Base-by-base conservation (phyloP, 2,888 invertebrate species). In the Steinernema carpocapsae region DNA sequence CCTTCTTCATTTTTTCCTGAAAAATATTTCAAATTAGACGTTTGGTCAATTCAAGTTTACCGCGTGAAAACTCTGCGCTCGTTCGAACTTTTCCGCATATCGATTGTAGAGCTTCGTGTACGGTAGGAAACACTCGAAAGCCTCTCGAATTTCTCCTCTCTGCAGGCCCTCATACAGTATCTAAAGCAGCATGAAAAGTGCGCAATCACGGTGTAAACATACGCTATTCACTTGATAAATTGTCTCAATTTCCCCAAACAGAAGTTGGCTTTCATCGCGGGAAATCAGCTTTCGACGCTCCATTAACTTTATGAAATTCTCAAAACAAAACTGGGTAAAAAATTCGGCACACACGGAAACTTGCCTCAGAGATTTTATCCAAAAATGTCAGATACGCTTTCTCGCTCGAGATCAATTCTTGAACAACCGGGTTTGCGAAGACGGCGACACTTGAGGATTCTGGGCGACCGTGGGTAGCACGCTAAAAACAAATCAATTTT, bases 201-300 rank as follows among this genome's bases (percentile, higher is more conserved):
- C 19, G 19, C 2, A 19, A 17, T 48, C 48, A 17, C 17, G 4
- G 48, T 2, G 3, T 19, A 48, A 48, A 6, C 2, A 24, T 26
- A 56, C 56, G 14, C 26, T 32, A 19, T 64, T 64, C 7, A 64
- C 29, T 14, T 37, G 24, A 29, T 64, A 37, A 17, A 64, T 64
- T 32, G 64, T 17, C 19, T 64, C 64, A 64, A 64, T 29, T 64
- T 64, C 64, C 6, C 64, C 64, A n/a, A 64, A 64, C 12, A 64
- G 22, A 26, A 64, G 24, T 14, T 64, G 64, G 29, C 17, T 17
- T 17, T 64, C 64, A 10, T 26, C 24, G 10, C 64, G 64, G 2
- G 64, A 26, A 32, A 64, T 22, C 12, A 64, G 17, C 12, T 32
- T 22, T 26, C 29, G 32, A 3, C 19, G 17, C 32, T 64, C 64